phyloP scores from a whole-genome alignment of 1,140 invertebrate species.

The Meloidogyne exigua region DNA sequence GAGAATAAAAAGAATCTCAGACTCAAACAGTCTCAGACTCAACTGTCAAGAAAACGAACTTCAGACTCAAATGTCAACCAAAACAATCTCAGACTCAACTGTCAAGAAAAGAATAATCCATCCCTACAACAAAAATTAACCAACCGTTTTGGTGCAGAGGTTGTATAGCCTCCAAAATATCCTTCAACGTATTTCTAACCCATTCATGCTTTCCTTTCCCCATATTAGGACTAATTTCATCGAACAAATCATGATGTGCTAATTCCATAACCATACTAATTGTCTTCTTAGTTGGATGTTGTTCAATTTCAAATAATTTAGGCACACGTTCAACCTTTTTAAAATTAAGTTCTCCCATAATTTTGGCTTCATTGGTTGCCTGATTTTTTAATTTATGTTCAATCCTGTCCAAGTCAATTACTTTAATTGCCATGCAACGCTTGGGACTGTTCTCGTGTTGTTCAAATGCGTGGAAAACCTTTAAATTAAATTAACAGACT shows the following conservation, averaged over 20 bases:
- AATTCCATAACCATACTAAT: constrained; percentile 27
- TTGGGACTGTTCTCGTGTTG: not conserved
- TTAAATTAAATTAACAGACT: not conserved
- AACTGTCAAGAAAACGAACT: not conserved
- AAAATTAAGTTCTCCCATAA: constrained; percentile 20
- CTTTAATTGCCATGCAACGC: constrained; percentile 22
- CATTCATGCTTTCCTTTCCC: constrained; percentile 2
- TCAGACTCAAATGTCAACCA: too few relatives aligned
- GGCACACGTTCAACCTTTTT: too few relatives aligned
- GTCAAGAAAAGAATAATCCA: too few relatives aligned
- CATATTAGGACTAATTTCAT: constrained; percentile 26
- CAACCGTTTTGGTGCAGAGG: constrained; percentile 15
- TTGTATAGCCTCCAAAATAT: constrained; percentile 19
- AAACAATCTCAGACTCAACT: too few relatives aligned
- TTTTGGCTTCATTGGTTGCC: constrained; percentile 16
- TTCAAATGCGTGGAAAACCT: constrained; percentile 28
- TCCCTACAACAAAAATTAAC: too few relatives aligned
- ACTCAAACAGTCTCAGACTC: too few relatives aligned
- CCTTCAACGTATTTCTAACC: constrained; percentile 10
- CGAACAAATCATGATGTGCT: constrained; percentile 24
- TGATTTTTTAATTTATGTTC: constrained; percentile 21
- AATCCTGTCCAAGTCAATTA: constrained; percentile 11
- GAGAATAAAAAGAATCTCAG: not conserved
- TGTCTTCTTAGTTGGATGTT: constrained; percentile 14
- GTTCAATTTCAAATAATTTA: constrained; percentile 18